Evolutionary conservation across 2,888 invertebrate species (phyloP).

Genomic region (Protophormia terraenovae): DNA sequence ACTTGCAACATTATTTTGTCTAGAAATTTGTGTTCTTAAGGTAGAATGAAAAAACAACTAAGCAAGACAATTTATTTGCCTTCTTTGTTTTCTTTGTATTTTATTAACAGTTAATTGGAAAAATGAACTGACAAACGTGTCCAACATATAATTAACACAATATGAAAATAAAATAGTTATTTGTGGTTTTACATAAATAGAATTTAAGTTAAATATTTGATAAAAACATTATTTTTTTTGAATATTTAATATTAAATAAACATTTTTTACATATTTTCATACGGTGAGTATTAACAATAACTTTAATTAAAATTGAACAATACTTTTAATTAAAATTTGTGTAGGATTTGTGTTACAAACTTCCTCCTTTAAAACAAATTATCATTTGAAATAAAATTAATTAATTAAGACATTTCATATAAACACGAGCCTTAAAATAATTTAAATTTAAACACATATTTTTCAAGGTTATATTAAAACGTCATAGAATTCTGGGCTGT

Average conservation of each 20-base stretch:
- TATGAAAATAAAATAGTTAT: no score
- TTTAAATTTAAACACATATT: not conserved
- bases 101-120: conserved; percentile 34
- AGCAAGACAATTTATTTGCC: conserved; percentile 19
- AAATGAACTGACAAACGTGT: conserved; percentile 17
- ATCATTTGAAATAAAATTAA: not conserved
- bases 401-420: not conserved
- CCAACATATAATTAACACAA: not conserved
- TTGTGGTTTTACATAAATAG: no score
- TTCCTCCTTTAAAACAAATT: not conserved
- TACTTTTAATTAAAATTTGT: not conserved
- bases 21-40: not conserved
- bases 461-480: not conserved
- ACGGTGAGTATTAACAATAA: no score
- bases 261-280: no score
- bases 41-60: not conserved
- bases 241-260: no score
- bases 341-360: not conserved
- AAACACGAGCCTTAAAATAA: no score
- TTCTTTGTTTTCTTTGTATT: not conserved
- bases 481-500: not conserved
- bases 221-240: no score
- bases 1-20: conserved; percentile 30
- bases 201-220: no score
- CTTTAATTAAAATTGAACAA: no score